Conservation (phyloP, 2,888 invertebrate species). For the Pseudeuparius sepicola region DNA sequence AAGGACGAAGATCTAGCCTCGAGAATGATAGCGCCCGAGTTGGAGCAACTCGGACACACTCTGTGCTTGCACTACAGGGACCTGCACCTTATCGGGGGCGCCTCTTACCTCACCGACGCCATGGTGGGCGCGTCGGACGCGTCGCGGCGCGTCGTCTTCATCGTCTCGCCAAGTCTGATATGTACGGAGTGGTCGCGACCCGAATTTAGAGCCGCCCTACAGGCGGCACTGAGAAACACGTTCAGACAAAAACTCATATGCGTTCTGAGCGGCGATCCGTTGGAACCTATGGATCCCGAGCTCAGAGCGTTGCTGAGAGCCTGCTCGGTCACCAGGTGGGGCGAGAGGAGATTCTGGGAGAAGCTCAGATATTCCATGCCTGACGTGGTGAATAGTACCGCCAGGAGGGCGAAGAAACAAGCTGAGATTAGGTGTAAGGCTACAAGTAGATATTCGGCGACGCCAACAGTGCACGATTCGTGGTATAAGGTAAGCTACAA, state of each 20-base stretch:
- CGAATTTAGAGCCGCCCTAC: conserved; percentile 72
- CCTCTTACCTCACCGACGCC: conserved; percentile 51
- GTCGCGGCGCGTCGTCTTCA: conserved; percentile 64
- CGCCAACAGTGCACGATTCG: conserved; percentile 59
- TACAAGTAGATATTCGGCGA: conserved; percentile 57
- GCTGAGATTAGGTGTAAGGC: conserved; percentile 49
- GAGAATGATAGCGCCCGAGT: conserved; percentile 57
- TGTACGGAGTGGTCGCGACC: conserved; percentile 75
- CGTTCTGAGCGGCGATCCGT: conserved; percentile 56
- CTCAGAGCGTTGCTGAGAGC: conserved; percentile 62
- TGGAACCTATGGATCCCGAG: conserved; percentile 65
- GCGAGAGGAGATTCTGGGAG: conserved; percentile 78
- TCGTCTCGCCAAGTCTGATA: conserved; percentile 71
- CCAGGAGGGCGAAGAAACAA: conserved; percentile 37
- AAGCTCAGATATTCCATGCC: conserved; percentile 67
- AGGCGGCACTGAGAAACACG: conserved; percentile 61
- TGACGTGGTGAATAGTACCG: conserved; percentile 55
- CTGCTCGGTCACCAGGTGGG: conserved; percentile 61
- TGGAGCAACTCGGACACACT: conserved; percentile 61
- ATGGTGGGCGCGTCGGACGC: conserved; percentile 53
- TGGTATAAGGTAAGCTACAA: conserved; percentile 67
- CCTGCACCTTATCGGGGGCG: conserved; percentile 47
- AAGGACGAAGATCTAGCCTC: conserved; percentile 66
- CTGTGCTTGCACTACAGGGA: conserved; percentile 63
- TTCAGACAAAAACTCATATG: conserved; percentile 52